phyloP scores from a whole-genome alignment of 2,888 invertebrate genomes.

The Cerastis rubricosa region DNA sequence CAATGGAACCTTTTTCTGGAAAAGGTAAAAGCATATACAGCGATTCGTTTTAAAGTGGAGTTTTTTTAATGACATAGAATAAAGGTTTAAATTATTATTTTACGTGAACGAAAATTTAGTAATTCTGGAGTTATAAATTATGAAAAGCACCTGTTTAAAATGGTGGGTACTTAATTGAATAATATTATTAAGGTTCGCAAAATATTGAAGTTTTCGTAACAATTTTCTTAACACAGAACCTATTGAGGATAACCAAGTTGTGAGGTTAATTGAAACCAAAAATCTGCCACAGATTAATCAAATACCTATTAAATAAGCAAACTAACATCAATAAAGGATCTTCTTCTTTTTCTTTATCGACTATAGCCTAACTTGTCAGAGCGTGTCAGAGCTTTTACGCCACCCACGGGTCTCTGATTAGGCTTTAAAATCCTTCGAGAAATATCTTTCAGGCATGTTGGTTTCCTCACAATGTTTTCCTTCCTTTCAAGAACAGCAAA shows the following conservation, averaged over 20 bases:
- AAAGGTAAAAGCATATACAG: slow-evolving; percentile 23
- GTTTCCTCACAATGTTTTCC: neutral
- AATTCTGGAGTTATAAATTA: slow-evolving; percentile 1
- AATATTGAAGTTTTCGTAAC: neutral
- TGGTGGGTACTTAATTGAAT: neutral
- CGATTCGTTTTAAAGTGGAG: slow-evolving; percentile 21
- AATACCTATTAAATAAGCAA: too few species aligned
- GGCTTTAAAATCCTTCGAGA: too few species aligned
- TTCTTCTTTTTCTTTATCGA: too few species aligned
- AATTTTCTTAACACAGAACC: neutral
- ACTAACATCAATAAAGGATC: too few species aligned
- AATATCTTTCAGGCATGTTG: neutral
- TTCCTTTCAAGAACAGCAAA: neutral
- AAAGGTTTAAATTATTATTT: slow-evolving; percentile 13
- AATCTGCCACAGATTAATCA: neutral
- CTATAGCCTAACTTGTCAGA: too few species aligned
- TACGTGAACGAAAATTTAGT: slow-evolving; percentile 2
- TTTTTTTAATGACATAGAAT: slow-evolving; percentile 23
- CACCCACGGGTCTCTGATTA: too few species aligned
- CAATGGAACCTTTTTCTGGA: slow-evolving; percentile 36
- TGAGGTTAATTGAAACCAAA: neutral
- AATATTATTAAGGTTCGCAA: neutral
- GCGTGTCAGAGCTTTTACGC: too few species aligned
- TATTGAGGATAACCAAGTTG: neutral
- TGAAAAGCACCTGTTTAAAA: neutral